phyloP scores from a whole-genome alignment of 2,888 invertebrate genomes.

The Dusona sp. region DNA sequence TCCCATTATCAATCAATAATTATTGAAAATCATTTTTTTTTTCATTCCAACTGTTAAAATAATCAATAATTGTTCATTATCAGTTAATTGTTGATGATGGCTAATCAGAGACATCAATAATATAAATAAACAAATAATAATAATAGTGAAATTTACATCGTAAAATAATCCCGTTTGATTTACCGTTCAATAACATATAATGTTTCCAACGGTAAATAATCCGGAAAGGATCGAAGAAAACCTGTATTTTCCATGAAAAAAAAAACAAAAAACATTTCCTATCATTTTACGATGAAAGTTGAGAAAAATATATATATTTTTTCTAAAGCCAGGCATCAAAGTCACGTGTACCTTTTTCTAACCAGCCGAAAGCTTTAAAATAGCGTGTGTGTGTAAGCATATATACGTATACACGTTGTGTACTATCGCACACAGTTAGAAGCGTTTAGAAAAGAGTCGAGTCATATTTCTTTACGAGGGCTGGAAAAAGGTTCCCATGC shows the following conservation, averaged over 20 bases:
- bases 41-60: no score
- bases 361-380: neutral
- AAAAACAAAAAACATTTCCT: neutral
- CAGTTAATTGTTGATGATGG: neutral
- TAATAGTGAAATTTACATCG: neutral
- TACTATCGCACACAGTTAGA: neutral
- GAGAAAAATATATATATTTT: neutral
- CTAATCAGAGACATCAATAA: neutral
- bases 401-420: neutral
- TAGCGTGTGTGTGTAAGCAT: neutral
- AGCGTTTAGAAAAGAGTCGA: conserved; percentile 4
- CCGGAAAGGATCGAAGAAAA: neutral
- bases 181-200: neutral
- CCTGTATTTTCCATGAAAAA: neutral
- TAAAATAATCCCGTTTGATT: neutral
- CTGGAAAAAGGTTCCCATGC: conserved; percentile 37
- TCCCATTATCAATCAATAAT: no score
- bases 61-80: no score
- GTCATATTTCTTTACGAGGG: conserved; percentile 15
- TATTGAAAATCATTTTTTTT: no score
- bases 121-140: neutral
- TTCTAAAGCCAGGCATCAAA: neutral
- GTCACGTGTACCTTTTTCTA: neutral
- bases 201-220: neutral
- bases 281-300: neutral